Evolutionary conservation across 2,797 vertebrate species (phyloP), one percentile per base, ranked within the genome.

Genomic region (Meda fulgida): DNA sequence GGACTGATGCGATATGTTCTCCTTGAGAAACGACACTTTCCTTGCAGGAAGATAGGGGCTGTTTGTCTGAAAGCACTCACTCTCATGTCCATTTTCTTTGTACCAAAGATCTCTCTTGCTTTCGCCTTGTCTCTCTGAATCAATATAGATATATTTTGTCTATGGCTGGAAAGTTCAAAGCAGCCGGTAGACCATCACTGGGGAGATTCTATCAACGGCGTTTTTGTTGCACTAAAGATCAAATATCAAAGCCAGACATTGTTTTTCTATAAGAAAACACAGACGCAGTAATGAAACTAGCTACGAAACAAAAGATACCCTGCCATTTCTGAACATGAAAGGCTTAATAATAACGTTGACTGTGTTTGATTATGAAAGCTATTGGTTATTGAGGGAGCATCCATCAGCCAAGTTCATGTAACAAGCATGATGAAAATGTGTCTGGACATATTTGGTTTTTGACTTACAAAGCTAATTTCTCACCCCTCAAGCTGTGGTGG

Each of bases 91-190:
- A 60, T 65, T 75, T 43, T 71, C n/a, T 86, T 78, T 55, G 63
- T 67, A n/a, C 36, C 21, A 78, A 43, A 80, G 81, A 76, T 71
- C 65, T 36, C 6, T 40, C 43, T 66, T 77, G 10, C 23, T 53
- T 34, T 69, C 46, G n/a, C 66, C 72, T 38, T 53, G 21, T 81
- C 65, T 36, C 73, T 72, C 4, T 7, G 18, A 29, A 31, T 86
- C 65, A 71, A 55, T 81, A 80, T 60, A 89, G 71, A 90, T 88
- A 88, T 83, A 85, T 40, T 21, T 71, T 88, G 87, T 89, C 75
- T 58, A 80, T 83, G 43, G 78, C 72, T 63, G 55, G 6, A 19
- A 69, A n/a, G 79, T 91, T 92, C 89, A 92, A 85, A 90, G 80
- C 67, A 84, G 38, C 26, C 26, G 18, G 6, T 43, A 86, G 80